Evolutionary conservation across 2,113 vertebrate species (phyloP).

Genomic region (Lophura nycthemera): DNA sequence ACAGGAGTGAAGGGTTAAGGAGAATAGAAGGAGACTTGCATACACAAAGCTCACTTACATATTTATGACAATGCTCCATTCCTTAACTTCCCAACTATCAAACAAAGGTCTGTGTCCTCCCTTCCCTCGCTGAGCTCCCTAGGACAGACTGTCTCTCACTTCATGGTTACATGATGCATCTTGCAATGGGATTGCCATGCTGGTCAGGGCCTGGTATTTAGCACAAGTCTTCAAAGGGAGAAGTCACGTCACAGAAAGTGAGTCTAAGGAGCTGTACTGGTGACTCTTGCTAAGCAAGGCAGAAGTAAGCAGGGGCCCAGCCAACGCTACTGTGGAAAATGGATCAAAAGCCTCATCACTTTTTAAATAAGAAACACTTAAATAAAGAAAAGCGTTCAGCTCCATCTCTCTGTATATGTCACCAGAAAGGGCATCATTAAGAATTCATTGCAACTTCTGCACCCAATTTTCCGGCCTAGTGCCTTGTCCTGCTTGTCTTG

Average conservation of each 20-base stretch:
- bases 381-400: conserved; percentile 39
- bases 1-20: background rate
- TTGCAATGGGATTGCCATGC: background rate
- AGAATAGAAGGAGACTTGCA: background rate
- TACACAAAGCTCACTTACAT: background rate
- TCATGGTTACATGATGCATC: background rate
- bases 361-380: conserved; percentile 58
- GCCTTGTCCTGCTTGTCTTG: conserved; percentile 68
- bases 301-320: background rate
- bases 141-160: background rate
- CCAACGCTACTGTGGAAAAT: conserved; percentile 9
- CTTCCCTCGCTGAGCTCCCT: background rate
- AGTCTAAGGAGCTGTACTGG: background rate
- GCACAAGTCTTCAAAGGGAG: background rate
- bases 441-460: conserved; percentile 75
- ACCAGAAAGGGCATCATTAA: conserved; percentile 69
- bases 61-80: background rate
- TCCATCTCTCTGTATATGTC: conserved; percentile 15
- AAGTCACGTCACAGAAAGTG: background rate
- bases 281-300: conserved; percentile 13
- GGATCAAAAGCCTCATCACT: conserved; percentile 52
- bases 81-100: background rate
- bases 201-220: background rate
- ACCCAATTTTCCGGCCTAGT: conserved; percentile 79
- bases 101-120: background rate